Conservation (phyloP, 1,140 invertebrate species). For the Microplitis mediator region DNA sequence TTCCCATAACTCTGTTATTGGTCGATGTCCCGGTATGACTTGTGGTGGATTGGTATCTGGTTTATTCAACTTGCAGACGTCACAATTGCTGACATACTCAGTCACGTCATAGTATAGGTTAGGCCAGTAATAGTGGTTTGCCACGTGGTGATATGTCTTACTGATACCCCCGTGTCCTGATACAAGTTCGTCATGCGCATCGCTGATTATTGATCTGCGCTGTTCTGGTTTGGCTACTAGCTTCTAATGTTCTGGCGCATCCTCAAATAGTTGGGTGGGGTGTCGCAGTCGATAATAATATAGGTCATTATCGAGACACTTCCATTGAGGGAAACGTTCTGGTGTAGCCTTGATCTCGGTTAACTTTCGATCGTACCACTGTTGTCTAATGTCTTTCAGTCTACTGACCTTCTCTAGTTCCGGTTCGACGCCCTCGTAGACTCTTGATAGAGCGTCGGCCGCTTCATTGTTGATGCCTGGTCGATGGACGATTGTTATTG, state of each 20-base stretch:
- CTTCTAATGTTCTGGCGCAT: background rate
- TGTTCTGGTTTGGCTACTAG: background rate
- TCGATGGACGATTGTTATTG: background rate
- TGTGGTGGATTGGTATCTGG: background rate
- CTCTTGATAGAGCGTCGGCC: background rate
- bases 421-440: background rate
- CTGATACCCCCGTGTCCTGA: background rate
- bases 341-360: no score
- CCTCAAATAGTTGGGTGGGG: background rate
- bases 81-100: background rate
- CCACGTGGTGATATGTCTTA: background rate
- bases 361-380: constrained; percentile 2
- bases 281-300: background rate
- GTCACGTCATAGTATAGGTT: background rate
- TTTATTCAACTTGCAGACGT: background rate
- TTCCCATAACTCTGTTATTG: no score
- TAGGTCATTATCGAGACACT: background rate
- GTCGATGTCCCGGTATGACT: background rate
- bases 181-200: background rate
- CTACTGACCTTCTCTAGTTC: background rate
- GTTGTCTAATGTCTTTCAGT: background rate
- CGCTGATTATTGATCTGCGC: background rate
- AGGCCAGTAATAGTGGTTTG: background rate
- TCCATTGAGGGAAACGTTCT: no score
- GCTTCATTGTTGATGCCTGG: background rate